phyloP scores from a whole-genome alignment of 2,888 invertebrate genomes.

The Bombylius major region DNA sequence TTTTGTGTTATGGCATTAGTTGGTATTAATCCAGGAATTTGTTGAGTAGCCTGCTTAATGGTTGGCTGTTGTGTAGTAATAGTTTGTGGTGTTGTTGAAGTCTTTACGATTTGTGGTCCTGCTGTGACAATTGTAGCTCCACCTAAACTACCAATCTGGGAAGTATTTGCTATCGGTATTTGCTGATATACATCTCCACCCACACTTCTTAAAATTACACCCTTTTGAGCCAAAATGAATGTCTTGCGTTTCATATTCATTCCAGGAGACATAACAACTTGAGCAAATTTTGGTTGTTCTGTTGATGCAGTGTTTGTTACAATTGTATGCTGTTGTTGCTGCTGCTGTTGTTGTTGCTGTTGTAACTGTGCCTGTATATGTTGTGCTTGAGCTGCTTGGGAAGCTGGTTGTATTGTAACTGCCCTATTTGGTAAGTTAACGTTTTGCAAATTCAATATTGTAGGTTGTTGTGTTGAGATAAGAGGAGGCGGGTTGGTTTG shows the following conservation, averaged over 20 bases:
- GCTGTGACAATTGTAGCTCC: conserved; percentile 25
- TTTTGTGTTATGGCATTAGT: conserved; percentile 23
- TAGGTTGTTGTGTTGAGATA: conserved; percentile 30
- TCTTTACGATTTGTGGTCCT: conserved; percentile 31
- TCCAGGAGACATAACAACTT: conserved; percentile 29
- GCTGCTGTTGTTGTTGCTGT: conserved; percentile 26
- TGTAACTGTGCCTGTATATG: conserved; percentile 34
- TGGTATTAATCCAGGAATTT: conserved; percentile 34
- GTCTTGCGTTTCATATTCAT: conserved; percentile 33
- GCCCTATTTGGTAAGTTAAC: conserved; percentile 34
- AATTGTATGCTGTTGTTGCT: conserved; percentile 25
- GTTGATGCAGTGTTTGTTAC: conserved; percentile 34
- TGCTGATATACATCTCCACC: conserved; percentile 36
- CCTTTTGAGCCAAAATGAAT: conserved; percentile 34
- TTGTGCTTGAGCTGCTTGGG: conserved; percentile 34
- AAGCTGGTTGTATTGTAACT: conserved; percentile 35
- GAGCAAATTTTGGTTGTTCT: conserved; percentile 35
- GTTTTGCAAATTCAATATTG: conserved; percentile 32
- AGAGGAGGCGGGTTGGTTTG: conserved; percentile 33
- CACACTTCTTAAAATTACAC: conserved; percentile 34
- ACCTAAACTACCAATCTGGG: conserved; percentile 24
- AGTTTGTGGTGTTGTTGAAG: conserved; percentile 25
- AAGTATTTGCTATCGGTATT: conserved; percentile 35
- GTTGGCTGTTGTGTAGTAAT: conserved; percentile 24
- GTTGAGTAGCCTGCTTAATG: conserved; percentile 22